Evolutionary conservation across 2,888 invertebrate genomes (phyloP), one percentile per base, ranked within the genome.

Genomic region (Stegophylla sp.): DNA sequence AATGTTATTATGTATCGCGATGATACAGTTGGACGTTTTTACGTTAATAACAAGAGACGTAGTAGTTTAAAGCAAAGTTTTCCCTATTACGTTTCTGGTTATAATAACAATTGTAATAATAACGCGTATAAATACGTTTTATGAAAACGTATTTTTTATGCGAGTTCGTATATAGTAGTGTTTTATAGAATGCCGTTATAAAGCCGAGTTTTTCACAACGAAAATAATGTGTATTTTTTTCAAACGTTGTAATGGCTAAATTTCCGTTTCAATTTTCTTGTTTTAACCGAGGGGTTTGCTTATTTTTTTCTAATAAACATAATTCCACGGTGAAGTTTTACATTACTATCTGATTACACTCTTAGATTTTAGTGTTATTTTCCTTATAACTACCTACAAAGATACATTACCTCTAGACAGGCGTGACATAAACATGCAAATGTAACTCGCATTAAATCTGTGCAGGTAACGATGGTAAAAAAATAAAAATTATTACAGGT

Each of bases 311-410:
- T 20, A 45, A 45, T 26, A 66, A 66, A 69, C 28, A 69, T 17
- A n/a, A 10, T 26, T 61, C 5, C 61, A 61, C 9, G 61, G 28
- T 12, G 51, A 69, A 51, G 48, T 69, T 69, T n/a, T 69, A 67
- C 17, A 26, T 67, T 67, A 67, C 48, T 67, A 69, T 69, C 69
- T 69, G 48, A 28, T 69, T 69, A 69, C n/a, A 69, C 48, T 69
- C 51, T 48, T 69, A 69, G 51, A 69, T 48, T 26, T 48, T 51
- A 66, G 45, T 28, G 28, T n/a, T 28, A 51, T 51, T n/a, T 51
- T 15, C 28, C n/a, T 69, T 69, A 69, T 12, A n/a, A n/a, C n/a
- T n/a, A n/a, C n/a, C n/a, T n/a, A n/a, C 28, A 13, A 26, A 48
- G n/a, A 15, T n/a, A 51, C 48, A 69, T 69, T 69, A 69, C 48